Conservation (phyloP, 2,888 invertebrate species). For the Rhimphoctona megacephalus region DNA sequence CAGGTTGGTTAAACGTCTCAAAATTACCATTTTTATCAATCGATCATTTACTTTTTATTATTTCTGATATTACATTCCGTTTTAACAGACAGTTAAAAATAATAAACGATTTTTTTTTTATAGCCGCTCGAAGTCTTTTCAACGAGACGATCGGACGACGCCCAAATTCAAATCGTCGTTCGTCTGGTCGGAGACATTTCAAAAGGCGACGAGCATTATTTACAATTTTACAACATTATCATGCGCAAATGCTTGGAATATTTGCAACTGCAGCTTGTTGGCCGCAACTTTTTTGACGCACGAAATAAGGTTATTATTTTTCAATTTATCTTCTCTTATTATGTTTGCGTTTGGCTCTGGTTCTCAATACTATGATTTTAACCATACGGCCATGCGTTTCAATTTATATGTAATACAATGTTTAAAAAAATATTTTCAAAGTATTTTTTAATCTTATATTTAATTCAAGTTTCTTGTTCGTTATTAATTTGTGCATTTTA, state of each 20-base stretch:
- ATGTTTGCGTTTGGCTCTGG: no score
- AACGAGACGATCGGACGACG: slow-evolving; percentile 86
- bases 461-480: not conserved
- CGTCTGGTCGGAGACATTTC: slow-evolving; percentile 88
- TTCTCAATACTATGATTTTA: no score
- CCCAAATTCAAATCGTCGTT: slow-evolving; percentile 86
- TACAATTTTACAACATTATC: slow-evolving; percentile 92
- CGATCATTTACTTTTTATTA: not conserved
- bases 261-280: slow-evolving; percentile 89
- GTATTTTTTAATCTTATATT: no score
- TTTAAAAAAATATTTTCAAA: no score
- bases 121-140: slow-evolving; percentile 88
- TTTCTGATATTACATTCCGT: not conserved
- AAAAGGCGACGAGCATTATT: slow-evolving; percentile 89
- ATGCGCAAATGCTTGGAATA: slow-evolving; percentile 89
- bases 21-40: not conserved
- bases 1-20: slow-evolving; percentile 57
- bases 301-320: slow-evolving; percentile 86
- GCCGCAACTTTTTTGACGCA: slow-evolving; percentile 91
- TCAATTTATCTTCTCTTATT: no score
- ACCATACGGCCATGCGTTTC: no score
- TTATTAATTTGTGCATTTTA: not conserved
- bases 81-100: not conserved
- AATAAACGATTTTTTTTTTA: not conserved
- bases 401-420: no score